A percentile compares a stretch with the other conserved stretches of the same genome.
Evolutionary conservation across 1,140 invertebrate genomes (phyloP).

Genomic region (Xylocopa sonorina): DNA sequence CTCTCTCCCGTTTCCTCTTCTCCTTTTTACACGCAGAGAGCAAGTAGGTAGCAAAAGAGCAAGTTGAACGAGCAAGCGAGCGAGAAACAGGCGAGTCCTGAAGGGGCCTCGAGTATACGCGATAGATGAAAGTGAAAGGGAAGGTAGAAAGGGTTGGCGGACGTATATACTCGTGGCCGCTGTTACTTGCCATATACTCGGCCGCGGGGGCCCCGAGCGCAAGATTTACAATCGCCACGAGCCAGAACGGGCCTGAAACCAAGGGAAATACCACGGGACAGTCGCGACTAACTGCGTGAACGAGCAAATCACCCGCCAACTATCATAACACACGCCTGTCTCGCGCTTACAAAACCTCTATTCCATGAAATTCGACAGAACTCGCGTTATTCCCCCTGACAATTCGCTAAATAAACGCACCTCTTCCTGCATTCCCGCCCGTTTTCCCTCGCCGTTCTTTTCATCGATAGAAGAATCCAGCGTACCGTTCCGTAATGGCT

Average conservation of each 20-base stretch:
- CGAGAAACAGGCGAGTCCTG: slow-evolving; percentile 51
- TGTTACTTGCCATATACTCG: slow-evolving; percentile 62
- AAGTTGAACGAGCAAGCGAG: slow-evolving; percentile 39
- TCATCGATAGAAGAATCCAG: too few species aligned
- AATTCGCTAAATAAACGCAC: too few species aligned
- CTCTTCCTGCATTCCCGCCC: too few species aligned
- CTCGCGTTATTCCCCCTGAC: too few species aligned
- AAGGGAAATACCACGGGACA: slow-evolving; percentile 59
- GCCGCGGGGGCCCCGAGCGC: slow-evolving; percentile 63
- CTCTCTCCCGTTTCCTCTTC: slow-evolving; percentile 5
- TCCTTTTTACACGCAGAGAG: slow-evolving; percentile 34
- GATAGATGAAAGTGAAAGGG: slow-evolving; percentile 79
- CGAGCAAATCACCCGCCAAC: slow-evolving; percentile 20
- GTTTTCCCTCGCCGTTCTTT: rapidly evolving
- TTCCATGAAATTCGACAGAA: neutral
- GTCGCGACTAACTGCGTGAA: slow-evolving; percentile 32
- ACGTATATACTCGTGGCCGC: slow-evolving; percentile 68
- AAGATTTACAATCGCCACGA: slow-evolving; percentile 74
- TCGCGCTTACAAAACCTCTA: neutral
- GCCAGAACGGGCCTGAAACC: slow-evolving; percentile 56
- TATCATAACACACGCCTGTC: slow-evolving; percentile 1
- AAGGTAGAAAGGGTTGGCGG: slow-evolving; percentile 78
- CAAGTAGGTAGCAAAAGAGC: slow-evolving; percentile 58
- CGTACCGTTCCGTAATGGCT: too few species aligned
- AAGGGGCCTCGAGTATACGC: slow-evolving; percentile 64